Percentiles rank a stretch among this genome's conserved stretches.
Conservation (phyloP, 2,797 vertebrate species). For the Sardinella longiceps region DNA sequence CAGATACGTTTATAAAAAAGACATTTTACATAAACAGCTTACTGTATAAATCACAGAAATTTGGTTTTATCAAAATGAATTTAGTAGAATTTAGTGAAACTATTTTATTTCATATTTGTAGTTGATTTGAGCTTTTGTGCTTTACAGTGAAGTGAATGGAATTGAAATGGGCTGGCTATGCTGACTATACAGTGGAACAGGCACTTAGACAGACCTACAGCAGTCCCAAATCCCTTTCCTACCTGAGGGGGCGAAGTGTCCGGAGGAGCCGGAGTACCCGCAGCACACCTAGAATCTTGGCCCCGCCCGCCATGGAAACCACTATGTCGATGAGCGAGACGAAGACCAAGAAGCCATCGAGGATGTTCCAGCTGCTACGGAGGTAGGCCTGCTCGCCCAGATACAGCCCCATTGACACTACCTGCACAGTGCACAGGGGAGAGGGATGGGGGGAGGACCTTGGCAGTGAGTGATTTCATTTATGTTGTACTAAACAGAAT, state of each 20-base stretch:
- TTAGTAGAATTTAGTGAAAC: too few species aligned
- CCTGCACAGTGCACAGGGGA: slow-evolving; percentile 72
- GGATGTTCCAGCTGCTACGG: slow-evolving; percentile 95
- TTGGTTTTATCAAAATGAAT: too few species aligned
- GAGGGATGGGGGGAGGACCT: not conserved
- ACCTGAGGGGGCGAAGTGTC: slow-evolving; percentile 95
- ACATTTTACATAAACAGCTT: not conserved
- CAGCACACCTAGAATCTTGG: slow-evolving; percentile 96
- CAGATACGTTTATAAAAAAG: not conserved
- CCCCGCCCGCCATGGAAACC: slow-evolving; percentile 94
- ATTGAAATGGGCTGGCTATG: not conserved
- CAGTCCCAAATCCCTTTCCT: slow-evolving; percentile 35
- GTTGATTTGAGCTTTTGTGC: not conserved
- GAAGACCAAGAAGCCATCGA: slow-evolving; percentile 96
- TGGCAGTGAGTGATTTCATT: not conserved
- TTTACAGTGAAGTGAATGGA: too few species aligned
- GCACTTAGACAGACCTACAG: not conserved
- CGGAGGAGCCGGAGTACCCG: slow-evolving; percentile 90
- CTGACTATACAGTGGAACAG: not conserved
- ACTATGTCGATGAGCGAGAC: slow-evolving; percentile 97
- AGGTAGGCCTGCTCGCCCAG: slow-evolving; percentile 92
- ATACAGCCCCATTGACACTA: slow-evolving; percentile 94
- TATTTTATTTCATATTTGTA: not conserved
- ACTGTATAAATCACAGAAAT: not conserved
- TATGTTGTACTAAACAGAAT: too few species aligned